Percentiles rank a stretch among this genome's conserved stretches.
Conservation (phyloP, 2,888 invertebrate genomes). For the Patella caerulea region DNA sequence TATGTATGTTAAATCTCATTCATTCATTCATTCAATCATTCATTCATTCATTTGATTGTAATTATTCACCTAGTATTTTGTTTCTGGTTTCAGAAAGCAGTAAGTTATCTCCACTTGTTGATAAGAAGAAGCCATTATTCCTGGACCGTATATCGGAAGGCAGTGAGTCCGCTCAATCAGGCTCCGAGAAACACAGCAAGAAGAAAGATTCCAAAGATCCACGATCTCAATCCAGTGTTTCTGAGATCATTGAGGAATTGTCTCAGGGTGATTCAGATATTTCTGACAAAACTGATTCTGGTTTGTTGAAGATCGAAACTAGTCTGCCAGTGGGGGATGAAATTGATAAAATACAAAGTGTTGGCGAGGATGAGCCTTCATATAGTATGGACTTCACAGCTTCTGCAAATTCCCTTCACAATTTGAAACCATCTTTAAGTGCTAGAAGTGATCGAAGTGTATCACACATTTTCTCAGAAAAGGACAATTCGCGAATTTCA, state of each 20-base stretch:
- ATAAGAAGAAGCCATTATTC: constrained; percentile 25
- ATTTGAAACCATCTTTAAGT: constrained; percentile 38
- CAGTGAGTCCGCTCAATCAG: constrained; percentile 46
- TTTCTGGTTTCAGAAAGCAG: neutral
- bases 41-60: neutral
- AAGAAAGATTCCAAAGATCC: constrained; percentile 18
- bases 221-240: constrained; percentile 24
- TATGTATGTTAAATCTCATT: neutral
- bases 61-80: neutral
- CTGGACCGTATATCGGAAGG: constrained; percentile 60
- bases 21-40: neutral
- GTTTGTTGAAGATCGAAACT: constrained; percentile 21
- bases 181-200: neutral
- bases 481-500: constrained; percentile 39
- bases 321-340: constrained; percentile 29
- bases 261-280: constrained; percentile 25
- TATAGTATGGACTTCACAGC: constrained; percentile 49
- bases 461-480: neutral
- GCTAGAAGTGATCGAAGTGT: constrained; percentile 33
- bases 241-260: constrained; percentile 45
- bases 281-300: constrained; percentile 25
- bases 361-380: constrained; percentile 24
- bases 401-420: constrained; percentile 36
- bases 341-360: constrained; percentile 31
- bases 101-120: neutral